Conservation (phyloP, 1,140 invertebrate species). For the Papilio polytes region DNA sequence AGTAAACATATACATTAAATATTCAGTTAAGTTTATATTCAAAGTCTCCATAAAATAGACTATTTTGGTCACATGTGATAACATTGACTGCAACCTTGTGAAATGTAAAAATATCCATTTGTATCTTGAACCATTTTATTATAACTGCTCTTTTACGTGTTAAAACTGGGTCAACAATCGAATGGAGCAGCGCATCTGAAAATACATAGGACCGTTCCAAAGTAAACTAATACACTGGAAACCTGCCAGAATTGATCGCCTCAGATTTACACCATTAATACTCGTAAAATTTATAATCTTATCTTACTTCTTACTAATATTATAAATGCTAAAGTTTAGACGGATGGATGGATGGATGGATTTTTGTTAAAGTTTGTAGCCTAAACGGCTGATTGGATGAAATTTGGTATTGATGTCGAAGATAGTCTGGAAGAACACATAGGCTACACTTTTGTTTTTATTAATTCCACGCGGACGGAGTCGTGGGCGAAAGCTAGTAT, state of each 20-base stretch:
- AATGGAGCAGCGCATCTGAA: slow-evolving; percentile 52
- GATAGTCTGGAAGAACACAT: no score
- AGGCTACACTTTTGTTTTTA: no score
- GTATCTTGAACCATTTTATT: slow-evolving; percentile 29
- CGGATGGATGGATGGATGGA: no score
- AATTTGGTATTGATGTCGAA: no score
- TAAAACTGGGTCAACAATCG: slow-evolving; percentile 64
- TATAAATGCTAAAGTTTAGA: no score
- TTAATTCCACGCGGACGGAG: no score
- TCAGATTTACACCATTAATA: slow-evolving; percentile 38
- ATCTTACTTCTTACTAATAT: no score
- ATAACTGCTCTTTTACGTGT: slow-evolving; percentile 25
- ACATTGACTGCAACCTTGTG: slow-evolving; percentile 39
- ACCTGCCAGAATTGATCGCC: slow-evolving; percentile 54
- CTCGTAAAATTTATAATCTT: no score
- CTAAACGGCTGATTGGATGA: no score
- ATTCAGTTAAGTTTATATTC: not conserved
- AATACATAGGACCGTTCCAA: slow-evolving; percentile 59
- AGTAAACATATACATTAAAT: not conserved
- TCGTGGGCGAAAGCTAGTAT: no score
- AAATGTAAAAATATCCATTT: slow-evolving; percentile 36
- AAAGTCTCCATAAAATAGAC: not conserved
- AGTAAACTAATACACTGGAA: slow-evolving; percentile 54
- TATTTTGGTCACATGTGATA: not conserved
- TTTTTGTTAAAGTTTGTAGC: no score